A percentile compares a stretch with the other conserved stretches of the same genome.
phyloP scores from a whole-genome alignment of 2,797 vertebrate species.

The Ataeniobius toweri region DNA sequence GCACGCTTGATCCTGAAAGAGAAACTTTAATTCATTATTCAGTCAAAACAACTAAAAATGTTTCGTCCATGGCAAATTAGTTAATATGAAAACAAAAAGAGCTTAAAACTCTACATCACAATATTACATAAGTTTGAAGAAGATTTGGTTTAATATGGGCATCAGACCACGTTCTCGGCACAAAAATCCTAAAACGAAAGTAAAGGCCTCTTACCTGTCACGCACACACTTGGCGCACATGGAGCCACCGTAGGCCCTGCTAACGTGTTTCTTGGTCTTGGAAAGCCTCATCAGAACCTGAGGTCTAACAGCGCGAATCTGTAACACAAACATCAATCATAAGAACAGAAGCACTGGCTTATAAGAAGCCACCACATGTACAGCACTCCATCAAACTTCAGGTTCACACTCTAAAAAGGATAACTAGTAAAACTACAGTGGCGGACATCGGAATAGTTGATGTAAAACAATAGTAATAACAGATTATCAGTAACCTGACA shows the following conservation, averaged over 20 bases:
- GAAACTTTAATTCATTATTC: neutral
- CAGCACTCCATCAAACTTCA: neutral
- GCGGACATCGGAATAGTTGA: too few species aligned
- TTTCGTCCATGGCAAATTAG: neutral
- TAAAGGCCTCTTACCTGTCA: constrained; percentile 85
- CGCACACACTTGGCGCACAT: constrained; percentile 99
- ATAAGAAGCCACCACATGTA: too few species aligned
- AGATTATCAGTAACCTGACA: too few species aligned
- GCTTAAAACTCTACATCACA: too few species aligned
- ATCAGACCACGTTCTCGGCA: neutral
- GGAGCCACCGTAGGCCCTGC: constrained; percentile 96
- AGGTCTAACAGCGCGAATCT: constrained; percentile 96
- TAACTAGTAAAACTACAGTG: too few species aligned
- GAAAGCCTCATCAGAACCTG: constrained; percentile 98
- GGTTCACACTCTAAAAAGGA: too few species aligned
- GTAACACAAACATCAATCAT: neutral
- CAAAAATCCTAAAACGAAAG: neutral
- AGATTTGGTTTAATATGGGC: neutral
- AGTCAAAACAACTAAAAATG: neutral
- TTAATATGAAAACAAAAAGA: neutral
- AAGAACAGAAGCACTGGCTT: neutral
- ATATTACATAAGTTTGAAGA: neutral
- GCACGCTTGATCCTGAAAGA: constrained; percentile 93
- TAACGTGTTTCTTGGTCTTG: constrained; percentile 98
- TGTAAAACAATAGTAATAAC: too few species aligned